Evolutionary conservation across 2,797 vertebrate species (phyloP).

Genomic region (Sciurus carolinensis): DNA sequence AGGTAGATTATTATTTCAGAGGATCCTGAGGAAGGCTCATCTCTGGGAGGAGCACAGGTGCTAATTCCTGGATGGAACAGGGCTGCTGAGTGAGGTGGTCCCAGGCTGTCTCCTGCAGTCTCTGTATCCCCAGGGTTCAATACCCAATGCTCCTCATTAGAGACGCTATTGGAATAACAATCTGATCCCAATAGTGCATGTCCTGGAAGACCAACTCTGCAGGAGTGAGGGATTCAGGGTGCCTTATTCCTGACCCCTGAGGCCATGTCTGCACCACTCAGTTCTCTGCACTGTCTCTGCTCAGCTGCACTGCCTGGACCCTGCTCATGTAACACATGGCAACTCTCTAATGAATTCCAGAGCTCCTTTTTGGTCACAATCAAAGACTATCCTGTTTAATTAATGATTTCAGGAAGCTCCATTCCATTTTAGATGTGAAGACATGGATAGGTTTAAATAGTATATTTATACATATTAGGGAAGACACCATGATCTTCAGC

Average conservation of each 20-base stretch:
- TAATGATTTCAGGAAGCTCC: too few species aligned
- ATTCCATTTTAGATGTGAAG: too few species aligned
- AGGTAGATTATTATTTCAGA: neutral
- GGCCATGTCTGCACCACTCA: neutral
- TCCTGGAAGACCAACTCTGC: neutral
- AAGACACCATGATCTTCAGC: too few species aligned
- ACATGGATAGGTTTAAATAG: too few species aligned
- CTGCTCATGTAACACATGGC: too few species aligned
- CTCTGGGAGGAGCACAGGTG: neutral
- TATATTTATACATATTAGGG: too few species aligned
- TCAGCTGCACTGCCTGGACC: too few species aligned
- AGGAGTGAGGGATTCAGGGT: neutral
- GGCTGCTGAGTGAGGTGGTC: neutral
- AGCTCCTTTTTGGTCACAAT: too few species aligned
- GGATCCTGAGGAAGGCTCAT: neutral
- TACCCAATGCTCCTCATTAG: neutral
- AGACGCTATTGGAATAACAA: neutral
- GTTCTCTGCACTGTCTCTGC: too few species aligned
- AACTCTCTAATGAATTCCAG: too few species aligned
- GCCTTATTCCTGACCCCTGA: neutral
- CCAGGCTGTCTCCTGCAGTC: too few species aligned
- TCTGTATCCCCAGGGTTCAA: neutral
- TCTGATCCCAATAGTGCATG: neutral
- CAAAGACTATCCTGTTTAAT: too few species aligned
- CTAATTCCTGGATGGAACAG: neutral